Conservation (phyloP, 1,140 invertebrate species). For the Mesaphorura yosii region DNA sequence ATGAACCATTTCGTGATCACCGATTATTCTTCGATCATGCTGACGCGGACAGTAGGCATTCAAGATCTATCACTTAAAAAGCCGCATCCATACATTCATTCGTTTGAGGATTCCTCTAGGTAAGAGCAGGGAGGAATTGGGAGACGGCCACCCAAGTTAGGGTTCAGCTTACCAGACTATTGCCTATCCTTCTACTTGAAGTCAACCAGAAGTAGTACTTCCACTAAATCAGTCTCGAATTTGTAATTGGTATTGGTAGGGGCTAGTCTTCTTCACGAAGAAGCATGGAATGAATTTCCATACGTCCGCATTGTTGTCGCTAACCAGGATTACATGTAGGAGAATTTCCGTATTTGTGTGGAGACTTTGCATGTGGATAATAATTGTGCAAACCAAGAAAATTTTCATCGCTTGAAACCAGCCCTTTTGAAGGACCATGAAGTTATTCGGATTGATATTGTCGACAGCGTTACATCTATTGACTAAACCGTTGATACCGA, state of each 20-base stretch:
- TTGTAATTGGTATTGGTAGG: too few species aligned
- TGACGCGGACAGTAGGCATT: conserved; percentile 58
- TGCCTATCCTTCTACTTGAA: too few species aligned
- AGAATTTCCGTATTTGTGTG: conserved; percentile 89
- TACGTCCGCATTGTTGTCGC: conserved; percentile 95
- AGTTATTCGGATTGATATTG: conserved; percentile 81
- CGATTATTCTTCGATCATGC: too few species aligned
- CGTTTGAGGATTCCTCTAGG: conserved; percentile 83
- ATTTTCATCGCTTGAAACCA: conserved; percentile 72
- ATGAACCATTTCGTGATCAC: conserved; percentile 45
- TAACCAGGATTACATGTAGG: conserved; percentile 98
- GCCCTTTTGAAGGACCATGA: conserved; percentile 80
- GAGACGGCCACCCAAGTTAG: too few species aligned
- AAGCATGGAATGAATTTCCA: conserved; percentile 99
- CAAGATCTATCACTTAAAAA: conserved; percentile 52
- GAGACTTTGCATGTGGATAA: conserved; percentile 88
- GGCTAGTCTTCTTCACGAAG: too few species aligned
- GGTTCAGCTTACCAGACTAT: too few species aligned
- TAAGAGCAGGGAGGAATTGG: too few species aligned
- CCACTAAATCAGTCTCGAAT: conserved; percentile 85
- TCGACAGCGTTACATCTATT: conserved; percentile 50
- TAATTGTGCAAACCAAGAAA: conserved; percentile 59
- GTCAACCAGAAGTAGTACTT: too few species aligned
- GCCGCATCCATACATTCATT: conserved; percentile 81
- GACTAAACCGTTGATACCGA: conserved; percentile 86